These are phyloP conservation scores for Epinotia ramella DNA, from an alignment of 2,888 invertebrate genomes.

Conservation along the genomic window DNA sequence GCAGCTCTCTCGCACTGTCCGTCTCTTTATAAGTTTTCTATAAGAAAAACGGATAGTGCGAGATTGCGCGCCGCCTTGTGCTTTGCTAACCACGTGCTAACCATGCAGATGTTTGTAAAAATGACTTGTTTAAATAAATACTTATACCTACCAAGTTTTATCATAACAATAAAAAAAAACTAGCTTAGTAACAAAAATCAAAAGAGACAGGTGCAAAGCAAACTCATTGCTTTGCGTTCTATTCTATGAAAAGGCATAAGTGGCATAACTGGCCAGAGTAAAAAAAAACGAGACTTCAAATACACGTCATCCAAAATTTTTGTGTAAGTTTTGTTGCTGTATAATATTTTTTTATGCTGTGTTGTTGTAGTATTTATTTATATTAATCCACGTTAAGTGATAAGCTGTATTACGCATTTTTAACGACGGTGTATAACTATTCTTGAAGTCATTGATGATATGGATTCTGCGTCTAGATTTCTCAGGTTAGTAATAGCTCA, in stretches of 20 bases:
- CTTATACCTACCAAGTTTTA: too few species aligned
- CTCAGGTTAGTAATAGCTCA: constrained; percentile 57
- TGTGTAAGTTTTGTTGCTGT: constrained; percentile 37
- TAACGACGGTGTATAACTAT: not conserved
- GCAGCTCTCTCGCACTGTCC: too few species aligned
- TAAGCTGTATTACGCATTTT: not conserved
- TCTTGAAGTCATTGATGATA: constrained; percentile 27
- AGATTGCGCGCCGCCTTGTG: too few species aligned
- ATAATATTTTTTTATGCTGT: constrained; percentile 15
- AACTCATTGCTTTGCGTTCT: not conserved
- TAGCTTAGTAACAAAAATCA: not conserved
- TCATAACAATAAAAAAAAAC: too few species aligned
- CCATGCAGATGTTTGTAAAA: too few species aligned
- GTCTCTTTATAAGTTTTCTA: too few species aligned
- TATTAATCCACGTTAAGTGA: not conserved
- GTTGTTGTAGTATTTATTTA: constrained; percentile 11
- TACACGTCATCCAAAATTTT: constrained; percentile 37
- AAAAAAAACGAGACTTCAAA: constrained; percentile 15
- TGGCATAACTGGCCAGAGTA: constrained; percentile 38
- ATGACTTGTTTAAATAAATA: too few species aligned
- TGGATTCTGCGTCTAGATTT: constrained; percentile 62
- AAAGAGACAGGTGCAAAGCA: not conserved
- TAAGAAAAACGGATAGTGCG: too few species aligned
- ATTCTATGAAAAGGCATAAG: not conserved
- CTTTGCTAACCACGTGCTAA: too few species aligned